Base-by-base conservation (phyloP, 2,888 invertebrate species). In the Steromphala cineraria region DNA sequence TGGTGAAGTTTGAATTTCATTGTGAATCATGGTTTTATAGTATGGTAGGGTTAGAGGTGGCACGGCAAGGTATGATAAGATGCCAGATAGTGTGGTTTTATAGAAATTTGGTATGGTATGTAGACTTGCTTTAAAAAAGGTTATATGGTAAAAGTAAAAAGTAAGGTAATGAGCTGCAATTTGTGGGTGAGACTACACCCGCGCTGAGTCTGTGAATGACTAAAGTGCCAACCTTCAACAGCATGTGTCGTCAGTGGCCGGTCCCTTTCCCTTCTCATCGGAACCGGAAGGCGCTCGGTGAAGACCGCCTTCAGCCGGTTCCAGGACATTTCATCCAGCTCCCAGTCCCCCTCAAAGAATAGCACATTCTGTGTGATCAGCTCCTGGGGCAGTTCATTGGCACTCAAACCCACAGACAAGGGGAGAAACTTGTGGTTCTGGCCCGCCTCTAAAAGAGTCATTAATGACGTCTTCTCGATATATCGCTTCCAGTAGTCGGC, bases 401-500 rank as follows among this genome's bases (percentile, higher is more conserved):
- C 31, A 17, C 36, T n/a, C 55, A 84, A 53, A 10, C 82, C 84
- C 19, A 84, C 53, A 36, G 82, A 71, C 24, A 84, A 75, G n/a
- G 52, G 74, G 7, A 84, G 28, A 36, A 82, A 79, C 5, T 52
- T 40, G 17, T 31, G 15, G 53, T n/a, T 52, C 19, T 53, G 40
- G 0, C 55, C 21, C 5, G 31, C 17, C 0, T 19, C 74, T 0
- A 77, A 8, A n/a, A 82, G 78, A 8, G 28, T 53, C 31, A 79
- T 79, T 77, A 83, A 84, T 31, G 53, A 71, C 13, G 55, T 19
- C 28, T 76, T 40, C 21, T 81, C 78, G 24, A 78, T 78, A 79
- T 85, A 85, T 8, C 80, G 53, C 0, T 79, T 71, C 78, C 81
- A 81, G 55, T 82, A 85, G 67, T 83, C 80, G 10, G 21, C 28